Base-by-base conservation (phyloP, 2,113 vertebrate species). In the Sinocyclocheilus maitianheensis region DNA sequence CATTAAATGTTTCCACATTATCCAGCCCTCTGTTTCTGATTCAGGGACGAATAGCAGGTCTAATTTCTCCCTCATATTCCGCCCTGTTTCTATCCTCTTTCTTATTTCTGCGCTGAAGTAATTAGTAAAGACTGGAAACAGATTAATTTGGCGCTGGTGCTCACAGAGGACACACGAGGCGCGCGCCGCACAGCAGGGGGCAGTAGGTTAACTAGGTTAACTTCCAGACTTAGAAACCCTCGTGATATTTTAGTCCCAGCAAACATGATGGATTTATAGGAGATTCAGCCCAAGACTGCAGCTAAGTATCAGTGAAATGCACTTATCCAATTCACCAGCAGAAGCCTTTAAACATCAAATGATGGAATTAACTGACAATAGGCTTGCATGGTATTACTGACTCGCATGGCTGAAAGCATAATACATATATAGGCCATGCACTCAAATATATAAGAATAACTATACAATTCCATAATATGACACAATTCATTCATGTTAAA, bases 211-310 rank as follows among this genome's bases (percentile, higher is more conserved):
- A 79, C 78, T 75, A 74, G 69, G 85, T 86, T 86, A 82, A 76
- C 65, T 86, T 76, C 60, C 43, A 71, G 34, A 40, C 26, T 72
- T 2, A 16, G n/a, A 74, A 69, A 71, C 84, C 90, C 90, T 87
- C 81, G n/a, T 84, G 89, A 89, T 93, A 93, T 94, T 93, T 91
- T 90, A 87, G 92, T 91, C 89, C 77, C 84, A 84, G 85, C 43
- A 89, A 89, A 86, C 84, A 90, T 87, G 92, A 92, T 91, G 87
- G 90, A 92, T 90, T 91, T 90, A 90, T 86, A 88, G 80, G 89
- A 93, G 91, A 91, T 89, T 89, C 89, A 77, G 88, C 89, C 72
- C 37, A 46, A 72, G 67, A 63, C 72, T 48, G 40, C 69, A 75
- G 72, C 72, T 46, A 46, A 81, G 60, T 63, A 72, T 85, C 77